Percentiles rank a stretch among this genome's conserved stretches.
Evolutionary conservation across 2,888 invertebrate species (phyloP).

Genomic region (Torymus aiolomorphi): DNA sequence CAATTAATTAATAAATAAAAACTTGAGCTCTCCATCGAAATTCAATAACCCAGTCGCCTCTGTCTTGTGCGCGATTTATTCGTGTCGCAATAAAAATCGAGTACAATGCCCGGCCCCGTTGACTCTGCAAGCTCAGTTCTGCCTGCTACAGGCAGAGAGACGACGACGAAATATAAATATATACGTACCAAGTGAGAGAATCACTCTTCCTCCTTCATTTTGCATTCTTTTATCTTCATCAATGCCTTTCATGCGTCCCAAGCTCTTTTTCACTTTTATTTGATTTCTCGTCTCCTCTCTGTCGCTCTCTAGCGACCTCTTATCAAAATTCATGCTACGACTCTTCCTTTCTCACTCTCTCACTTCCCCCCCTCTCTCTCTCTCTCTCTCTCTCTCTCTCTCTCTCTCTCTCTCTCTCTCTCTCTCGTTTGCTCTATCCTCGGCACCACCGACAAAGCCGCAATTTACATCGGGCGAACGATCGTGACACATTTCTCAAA

Average conservation of each 20-base stretch:
- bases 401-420: conserved; percentile 1
- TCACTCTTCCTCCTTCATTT: conserved; percentile 23
- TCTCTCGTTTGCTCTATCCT: not conserved
- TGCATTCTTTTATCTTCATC: conserved; percentile 44
- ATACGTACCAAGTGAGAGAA: not conserved
- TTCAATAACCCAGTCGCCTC: not conserved
- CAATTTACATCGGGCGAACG: conserved; percentile 51
- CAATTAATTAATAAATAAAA: conserved; percentile 18
- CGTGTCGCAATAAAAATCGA: conserved; percentile 22
- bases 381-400: conserved; percentile 4
- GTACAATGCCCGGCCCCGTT: not conserved
- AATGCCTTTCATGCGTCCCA: conserved; percentile 24
- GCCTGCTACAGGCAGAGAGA: no score
- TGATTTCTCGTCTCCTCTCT: conserved; percentile 32
- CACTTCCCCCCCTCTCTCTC: no score
- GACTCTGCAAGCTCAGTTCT: no score
- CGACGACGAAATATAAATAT: conserved; percentile 9
- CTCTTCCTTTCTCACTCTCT: conserved; percentile 11
- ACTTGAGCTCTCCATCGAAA: not conserved
- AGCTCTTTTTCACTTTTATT: conserved; percentile 26
- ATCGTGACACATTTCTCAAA: conserved; percentile 54
- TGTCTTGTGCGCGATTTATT: conserved; percentile 11
- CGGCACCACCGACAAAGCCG: conserved; percentile 37
- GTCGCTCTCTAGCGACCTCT: conserved; percentile 16
- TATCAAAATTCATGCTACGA: conserved; percentile 50